These are phyloP conservation scores for Eristalinus aeneus DNA, from an alignment of 2,888 invertebrate genomes.

Conservation along the genomic window DNA sequence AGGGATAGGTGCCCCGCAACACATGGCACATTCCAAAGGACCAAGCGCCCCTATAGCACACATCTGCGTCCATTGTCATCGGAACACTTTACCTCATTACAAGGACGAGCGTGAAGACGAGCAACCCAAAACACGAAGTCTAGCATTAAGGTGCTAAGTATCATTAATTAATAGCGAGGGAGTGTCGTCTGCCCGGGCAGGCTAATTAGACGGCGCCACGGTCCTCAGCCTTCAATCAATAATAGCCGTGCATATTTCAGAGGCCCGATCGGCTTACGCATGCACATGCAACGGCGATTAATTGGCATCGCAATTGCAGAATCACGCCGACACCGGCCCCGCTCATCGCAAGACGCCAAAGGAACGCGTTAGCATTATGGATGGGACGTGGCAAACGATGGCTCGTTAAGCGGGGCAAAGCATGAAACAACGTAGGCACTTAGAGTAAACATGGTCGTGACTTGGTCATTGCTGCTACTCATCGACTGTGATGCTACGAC, in stretches of 20 bases:
- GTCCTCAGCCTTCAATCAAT: constrained; percentile 40
- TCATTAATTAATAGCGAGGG: constrained; percentile 48
- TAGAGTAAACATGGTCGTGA: constrained; percentile 66
- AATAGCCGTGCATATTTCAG: constrained; percentile 34
- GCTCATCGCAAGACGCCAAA: constrained; percentile 31
- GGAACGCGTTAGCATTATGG: constrained; percentile 61
- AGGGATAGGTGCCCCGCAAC: constrained; percentile 24
- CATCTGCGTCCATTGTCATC: constrained; percentile 22
- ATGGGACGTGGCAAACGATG: constrained; percentile 59
- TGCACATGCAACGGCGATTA: constrained; percentile 28
- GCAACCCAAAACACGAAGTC: neutral
- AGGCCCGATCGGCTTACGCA: constrained; percentile 46
- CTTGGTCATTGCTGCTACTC: constrained; percentile 60
- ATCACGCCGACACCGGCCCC: constrained; percentile 57
- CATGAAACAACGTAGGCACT: constrained; percentile 58
- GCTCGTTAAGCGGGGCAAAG: constrained; percentile 59
- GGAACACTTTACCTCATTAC: constrained; percentile 33
- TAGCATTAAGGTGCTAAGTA: constrained; percentile 20
- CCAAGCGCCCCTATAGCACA: constrained; percentile 14
- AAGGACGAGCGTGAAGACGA: neutral
- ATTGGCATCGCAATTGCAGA: constrained; percentile 65
- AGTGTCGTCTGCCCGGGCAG: constrained; percentile 12
- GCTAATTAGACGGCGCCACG: constrained; percentile 65
- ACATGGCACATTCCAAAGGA: constrained; percentile 30
- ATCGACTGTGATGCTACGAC: constrained; percentile 10